These are phyloP conservation scores for Zootermopsis nevadensis DNA, from an alignment of 2,888 invertebrate species.

Conservation along the genomic window DNA sequence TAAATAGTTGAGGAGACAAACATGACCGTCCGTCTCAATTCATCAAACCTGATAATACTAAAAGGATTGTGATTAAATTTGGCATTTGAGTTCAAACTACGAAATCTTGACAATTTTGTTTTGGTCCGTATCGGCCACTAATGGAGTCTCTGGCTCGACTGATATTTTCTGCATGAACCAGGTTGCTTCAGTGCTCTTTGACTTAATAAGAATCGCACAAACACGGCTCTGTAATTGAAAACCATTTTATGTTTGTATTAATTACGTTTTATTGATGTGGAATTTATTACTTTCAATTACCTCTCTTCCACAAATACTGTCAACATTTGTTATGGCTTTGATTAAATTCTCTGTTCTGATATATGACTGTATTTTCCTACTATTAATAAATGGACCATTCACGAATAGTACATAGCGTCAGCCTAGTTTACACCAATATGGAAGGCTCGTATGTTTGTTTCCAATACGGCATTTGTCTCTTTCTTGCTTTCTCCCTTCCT, in stretches of 20 bases:
- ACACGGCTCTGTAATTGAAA: background rate
- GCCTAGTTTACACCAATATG: background rate
- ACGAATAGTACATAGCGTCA: background rate
- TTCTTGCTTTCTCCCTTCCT: too few species aligned
- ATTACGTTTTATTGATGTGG: background rate
- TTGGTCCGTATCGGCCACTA: too few species aligned
- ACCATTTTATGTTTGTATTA: slow-evolving; percentile 11
- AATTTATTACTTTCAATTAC: slow-evolving; percentile 22
- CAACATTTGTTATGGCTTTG: background rate
- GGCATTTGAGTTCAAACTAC: too few species aligned
- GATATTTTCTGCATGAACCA: too few species aligned
- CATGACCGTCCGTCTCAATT: too few species aligned
- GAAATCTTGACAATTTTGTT: too few species aligned
- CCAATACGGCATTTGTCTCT: too few species aligned
- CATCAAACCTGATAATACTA: too few species aligned
- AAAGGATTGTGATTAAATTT: too few species aligned
- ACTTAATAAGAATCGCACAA: background rate
- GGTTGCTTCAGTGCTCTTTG: background rate
- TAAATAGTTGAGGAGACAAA: too few species aligned
- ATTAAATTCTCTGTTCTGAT: slow-evolving; percentile 5
- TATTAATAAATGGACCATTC: too few species aligned
- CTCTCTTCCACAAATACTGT: slow-evolving; percentile 9
- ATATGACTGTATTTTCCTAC: background rate
- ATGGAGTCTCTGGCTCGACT: too few species aligned
- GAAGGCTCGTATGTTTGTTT: background rate